phyloP scores from a whole-genome alignment of 2,797 vertebrate species.

The Emys orbicularis region DNA sequence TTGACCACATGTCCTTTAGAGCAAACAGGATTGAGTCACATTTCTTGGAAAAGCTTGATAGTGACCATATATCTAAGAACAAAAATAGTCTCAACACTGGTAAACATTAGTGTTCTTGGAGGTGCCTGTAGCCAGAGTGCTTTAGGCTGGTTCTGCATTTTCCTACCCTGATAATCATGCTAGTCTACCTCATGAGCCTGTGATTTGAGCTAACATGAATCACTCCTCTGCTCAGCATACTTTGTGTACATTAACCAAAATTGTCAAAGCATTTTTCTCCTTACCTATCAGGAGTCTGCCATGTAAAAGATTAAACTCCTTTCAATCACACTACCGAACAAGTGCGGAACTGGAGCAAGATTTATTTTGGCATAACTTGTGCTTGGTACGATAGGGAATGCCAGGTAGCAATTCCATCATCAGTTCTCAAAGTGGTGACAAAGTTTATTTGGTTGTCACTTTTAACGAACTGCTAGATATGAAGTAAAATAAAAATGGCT shows the following conservation, averaged over 20 bases:
- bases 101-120: neutral
- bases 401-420: constrained; percentile 6
- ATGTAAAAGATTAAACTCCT: constrained; percentile 40
- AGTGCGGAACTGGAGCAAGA: constrained; percentile 8
- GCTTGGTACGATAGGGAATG: neutral
- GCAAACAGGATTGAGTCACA: neutral
- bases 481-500: constrained; percentile 44
- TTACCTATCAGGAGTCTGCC: constrained; percentile 32
- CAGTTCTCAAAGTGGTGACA: neutral
- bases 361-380: constrained; percentile 54
- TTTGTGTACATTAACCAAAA: constrained; percentile 24
- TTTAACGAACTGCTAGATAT: neutral
- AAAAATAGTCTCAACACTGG: neutral
- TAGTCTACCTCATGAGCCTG: constrained; percentile 12
- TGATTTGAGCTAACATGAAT: constrained; percentile 35
- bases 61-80: neutral
- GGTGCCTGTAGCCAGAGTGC: neutral
- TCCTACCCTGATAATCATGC: neutral
- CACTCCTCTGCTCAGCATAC: neutral
- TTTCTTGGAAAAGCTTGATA: neutral
- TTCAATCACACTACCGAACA: constrained; percentile 36
- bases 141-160: constrained; percentile 2
- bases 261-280: constrained; percentile 28
- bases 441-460: constrained; percentile 39
- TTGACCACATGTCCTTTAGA: neutral